phyloP scores from a whole-genome alignment of 2,113 vertebrate species.

The Etheostoma spectabile region DNA sequence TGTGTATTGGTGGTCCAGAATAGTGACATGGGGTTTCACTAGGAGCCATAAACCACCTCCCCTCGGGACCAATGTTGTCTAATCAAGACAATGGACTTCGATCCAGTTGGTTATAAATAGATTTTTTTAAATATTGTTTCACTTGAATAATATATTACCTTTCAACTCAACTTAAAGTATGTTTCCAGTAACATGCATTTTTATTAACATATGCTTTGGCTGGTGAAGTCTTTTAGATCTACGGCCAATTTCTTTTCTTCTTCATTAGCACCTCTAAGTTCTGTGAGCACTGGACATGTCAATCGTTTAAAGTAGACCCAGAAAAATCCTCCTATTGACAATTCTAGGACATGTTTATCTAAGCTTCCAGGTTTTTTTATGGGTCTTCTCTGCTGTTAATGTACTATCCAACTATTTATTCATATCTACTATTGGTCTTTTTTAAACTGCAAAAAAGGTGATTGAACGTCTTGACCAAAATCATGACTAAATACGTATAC shows the following conservation, averaged over 20 bases:
- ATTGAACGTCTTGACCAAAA: background rate
- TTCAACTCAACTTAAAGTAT: background rate
- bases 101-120: constrained; percentile 44
- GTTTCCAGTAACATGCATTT: background rate
- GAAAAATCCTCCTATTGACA: background rate
- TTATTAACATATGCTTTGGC: background rate
- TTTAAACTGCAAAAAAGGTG: background rate
- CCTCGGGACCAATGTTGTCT: constrained; percentile 27
- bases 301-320: constrained; percentile 4
- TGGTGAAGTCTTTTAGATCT: background rate
- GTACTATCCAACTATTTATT: background rate
- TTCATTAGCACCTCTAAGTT: background rate
- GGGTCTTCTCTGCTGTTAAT: background rate
- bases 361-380: background rate
- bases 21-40: constrained; percentile 22
- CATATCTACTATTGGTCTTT: background rate
- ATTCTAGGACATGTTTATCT: background rate
- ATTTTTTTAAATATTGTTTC: constrained; percentile 23
- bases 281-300: background rate
- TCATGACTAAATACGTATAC: background rate
- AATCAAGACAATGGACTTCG: constrained; percentile 55
- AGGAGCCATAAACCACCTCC: constrained; percentile 47
- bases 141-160: background rate
- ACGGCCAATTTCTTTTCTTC: background rate
- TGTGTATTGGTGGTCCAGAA: constrained; percentile 16